Percentiles rank a stretch among this genome's conserved stretches.
phyloP scores from a whole-genome alignment of 2,797 vertebrate species.

The Falco berigora region DNA sequence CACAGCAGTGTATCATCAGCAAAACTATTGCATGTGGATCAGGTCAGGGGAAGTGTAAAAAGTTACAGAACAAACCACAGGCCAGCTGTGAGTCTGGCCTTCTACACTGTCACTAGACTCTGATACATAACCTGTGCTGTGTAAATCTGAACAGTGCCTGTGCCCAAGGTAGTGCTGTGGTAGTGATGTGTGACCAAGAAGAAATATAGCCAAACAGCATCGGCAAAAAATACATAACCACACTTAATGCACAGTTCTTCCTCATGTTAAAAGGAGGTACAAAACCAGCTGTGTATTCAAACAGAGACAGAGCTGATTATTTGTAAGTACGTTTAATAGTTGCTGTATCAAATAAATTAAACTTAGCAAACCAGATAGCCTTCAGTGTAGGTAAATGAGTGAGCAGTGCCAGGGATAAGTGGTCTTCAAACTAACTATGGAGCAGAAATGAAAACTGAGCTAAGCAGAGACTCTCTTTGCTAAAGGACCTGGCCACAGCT shows the following conservation, averaged over 20 bases:
- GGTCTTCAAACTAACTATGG: not conserved
- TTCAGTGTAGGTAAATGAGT: not conserved
- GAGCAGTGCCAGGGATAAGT: not conserved
- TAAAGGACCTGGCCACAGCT: not conserved
- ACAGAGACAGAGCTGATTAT: not conserved
- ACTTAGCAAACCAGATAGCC: not conserved
- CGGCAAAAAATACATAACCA: not conserved
- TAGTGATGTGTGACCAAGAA: fast-evolving
- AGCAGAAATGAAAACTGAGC: not conserved
- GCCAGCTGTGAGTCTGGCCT: not conserved
- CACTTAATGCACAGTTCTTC: not conserved
- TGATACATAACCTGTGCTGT: not conserved
- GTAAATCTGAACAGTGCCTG: not conserved
- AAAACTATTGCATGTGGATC: not conserved
- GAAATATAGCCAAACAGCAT: not conserved
- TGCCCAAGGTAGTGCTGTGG: not conserved
- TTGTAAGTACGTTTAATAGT: not conserved
- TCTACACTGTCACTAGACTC: fast-evolving
- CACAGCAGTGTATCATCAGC: not conserved
- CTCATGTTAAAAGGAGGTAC: not conserved
- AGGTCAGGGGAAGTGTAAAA: not conserved
- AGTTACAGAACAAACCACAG: not conserved
- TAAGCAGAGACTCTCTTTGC: not conserved
- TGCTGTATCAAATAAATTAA: not conserved
- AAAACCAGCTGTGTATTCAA: not conserved